phyloP scores from a whole-genome alignment of 2,797 vertebrate species.

The Microctenopoma steveboyesi region DNA sequence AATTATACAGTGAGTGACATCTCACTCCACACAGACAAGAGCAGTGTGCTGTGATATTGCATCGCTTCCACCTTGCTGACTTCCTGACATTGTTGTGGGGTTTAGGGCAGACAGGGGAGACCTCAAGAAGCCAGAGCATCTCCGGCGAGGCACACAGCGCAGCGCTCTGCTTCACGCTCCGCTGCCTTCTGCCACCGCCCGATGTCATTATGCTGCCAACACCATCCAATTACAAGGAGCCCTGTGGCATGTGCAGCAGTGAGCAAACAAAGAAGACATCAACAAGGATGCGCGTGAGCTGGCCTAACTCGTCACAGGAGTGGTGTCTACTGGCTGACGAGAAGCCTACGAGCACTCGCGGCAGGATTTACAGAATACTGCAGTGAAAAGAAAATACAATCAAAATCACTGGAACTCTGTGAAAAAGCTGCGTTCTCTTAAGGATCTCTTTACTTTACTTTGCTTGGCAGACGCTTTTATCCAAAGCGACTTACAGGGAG shows the following conservation, averaged over 20 bases:
- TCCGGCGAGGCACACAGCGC: conserved; percentile 47
- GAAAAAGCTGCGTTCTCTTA: conserved; percentile 43
- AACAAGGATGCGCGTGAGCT: conserved; percentile 31
- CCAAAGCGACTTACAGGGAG: too few relatives aligned
- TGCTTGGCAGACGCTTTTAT: too few relatives aligned
- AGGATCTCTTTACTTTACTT: conserved; percentile 16
- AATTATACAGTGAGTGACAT: conserved; percentile 76
- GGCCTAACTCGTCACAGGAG: conserved; percentile 22
- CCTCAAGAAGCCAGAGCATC: conserved; percentile 58
- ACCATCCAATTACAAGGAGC: conserved; percentile 74
- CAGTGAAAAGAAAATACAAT: conserved; percentile 24
- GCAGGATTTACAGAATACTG: conserved; percentile 6
- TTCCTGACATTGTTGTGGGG: conserved; percentile 72
- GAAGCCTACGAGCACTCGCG: conserved; percentile 8
- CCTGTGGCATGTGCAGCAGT: conserved; percentile 49
- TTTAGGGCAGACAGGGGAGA: conserved; percentile 46
- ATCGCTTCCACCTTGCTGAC: conserved; percentile 78
- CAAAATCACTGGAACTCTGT: conserved; percentile 34
- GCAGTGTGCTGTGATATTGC: conserved; percentile 68
- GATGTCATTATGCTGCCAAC: conserved; percentile 77
- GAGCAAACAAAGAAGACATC: conserved; percentile 52
- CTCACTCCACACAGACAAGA: conserved; percentile 60
- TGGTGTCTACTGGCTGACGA: neutral
- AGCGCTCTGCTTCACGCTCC: conserved; percentile 70
- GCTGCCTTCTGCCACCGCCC: conserved; percentile 67